Base-by-base conservation (phyloP, 2,113 vertebrate species). In the Hyperopisus bebe region DNA sequence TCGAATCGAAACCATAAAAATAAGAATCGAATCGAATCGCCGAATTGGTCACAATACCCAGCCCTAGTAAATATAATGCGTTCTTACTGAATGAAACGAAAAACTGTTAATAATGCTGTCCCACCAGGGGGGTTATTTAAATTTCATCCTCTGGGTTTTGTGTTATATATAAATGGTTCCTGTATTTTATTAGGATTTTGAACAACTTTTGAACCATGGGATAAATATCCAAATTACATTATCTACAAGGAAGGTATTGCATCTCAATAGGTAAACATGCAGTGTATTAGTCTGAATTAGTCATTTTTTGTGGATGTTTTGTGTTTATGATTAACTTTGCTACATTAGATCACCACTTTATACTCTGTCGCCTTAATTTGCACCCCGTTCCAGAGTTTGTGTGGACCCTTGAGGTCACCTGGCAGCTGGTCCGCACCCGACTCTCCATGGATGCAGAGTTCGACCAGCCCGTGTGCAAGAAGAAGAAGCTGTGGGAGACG, bases 401-500 rank as follows among this genome's bases (percentile, higher is more conserved):
- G 15, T 96, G 96, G 96, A 96, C 95, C 0, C 89, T 96, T 21
- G 94, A 95, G 91, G 95, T 95, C 2, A 96, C 95, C 10, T 96
- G 96, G 96, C 93, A 95, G 88, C 94, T 96, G 0, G 94, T 96
- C 53, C 93, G 93, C 87, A 94, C 92, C 17, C 93, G 96, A 0
- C 92, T 96, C 13, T 95, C 96, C 39, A 96, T 96, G 96, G 95
- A 96, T 46, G 91, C 90, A 31, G 94, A 94, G 2, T 96, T 96
- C 46, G 94, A 95, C 88, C 95, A 96, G 92, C 95, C 96, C 0
- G 94, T 96, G 0, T 96, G 95, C 91, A 96, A 95, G 91, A 96
- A 96, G 87, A 96, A 96, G 94, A 93, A 95, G 90, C 95, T 96
- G 0, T 96, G 96, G 96, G 96, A 96, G 90, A 91, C 91, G 27